Evolutionary conservation across 2,888 invertebrate species (phyloP).

Genomic region (Andrena dorsata): DNA sequence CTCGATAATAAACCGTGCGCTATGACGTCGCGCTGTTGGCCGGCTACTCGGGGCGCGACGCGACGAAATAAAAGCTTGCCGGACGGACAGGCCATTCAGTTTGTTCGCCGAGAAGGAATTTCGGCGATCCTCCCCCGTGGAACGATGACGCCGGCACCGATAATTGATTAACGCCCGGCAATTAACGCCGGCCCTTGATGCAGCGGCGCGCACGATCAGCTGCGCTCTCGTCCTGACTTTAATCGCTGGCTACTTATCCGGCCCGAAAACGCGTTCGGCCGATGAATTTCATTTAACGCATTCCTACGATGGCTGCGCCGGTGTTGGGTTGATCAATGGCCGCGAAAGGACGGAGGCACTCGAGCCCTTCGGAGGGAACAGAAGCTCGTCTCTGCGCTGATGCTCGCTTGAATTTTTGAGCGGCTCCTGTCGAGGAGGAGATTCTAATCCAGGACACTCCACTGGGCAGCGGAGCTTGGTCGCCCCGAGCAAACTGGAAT

Average conservation of each 20-base stretch:
- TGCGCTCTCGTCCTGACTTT: conserved; percentile 35
- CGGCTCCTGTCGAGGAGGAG: not conserved
- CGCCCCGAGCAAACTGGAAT: not conserved
- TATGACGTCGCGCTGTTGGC: not conserved
- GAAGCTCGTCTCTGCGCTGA: not conserved
- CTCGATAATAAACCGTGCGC: conserved; percentile 9
- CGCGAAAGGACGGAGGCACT: not conserved
- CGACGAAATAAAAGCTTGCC: conserved; percentile 1
- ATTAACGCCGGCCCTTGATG: conserved; percentile 32
- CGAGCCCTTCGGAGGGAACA: not conserved
- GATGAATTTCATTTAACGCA: conserved; percentile 21
- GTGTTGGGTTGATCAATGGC: conserved; percentile 16
- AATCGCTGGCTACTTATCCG: conserved; percentile 46
- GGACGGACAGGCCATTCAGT: conserved; percentile 28
- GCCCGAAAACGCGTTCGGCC: conserved; percentile 1
- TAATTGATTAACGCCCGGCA: conserved; percentile 57
- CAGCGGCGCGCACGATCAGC: conserved; percentile 35
- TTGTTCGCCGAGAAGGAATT: conserved; percentile 35
- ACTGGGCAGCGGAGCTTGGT: not conserved
- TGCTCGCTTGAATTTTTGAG: not conserved
- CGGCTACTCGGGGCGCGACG: not conserved
- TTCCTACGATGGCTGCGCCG: not conserved
- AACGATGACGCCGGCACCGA: conserved; percentile 18
- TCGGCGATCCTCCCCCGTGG: not conserved
- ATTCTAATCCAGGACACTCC: not conserved